Conservation (phyloP, 2,888 invertebrate species). For the Plagodis pulveraria region DNA sequence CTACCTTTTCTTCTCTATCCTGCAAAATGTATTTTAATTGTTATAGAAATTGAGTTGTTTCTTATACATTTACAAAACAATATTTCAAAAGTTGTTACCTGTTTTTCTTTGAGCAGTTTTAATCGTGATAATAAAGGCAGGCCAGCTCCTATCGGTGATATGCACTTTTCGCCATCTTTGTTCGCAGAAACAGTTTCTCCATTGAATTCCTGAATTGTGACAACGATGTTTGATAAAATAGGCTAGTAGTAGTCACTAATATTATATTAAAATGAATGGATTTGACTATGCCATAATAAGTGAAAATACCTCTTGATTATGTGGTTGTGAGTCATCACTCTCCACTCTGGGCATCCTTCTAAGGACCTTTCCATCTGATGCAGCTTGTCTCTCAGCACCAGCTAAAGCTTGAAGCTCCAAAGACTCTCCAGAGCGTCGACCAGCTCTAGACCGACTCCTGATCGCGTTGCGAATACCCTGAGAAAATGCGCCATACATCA, state of each 20-base stretch:
- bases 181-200: slow-evolving; percentile 71
- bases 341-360: slow-evolving; percentile 90
- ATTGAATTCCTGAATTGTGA: slow-evolving; percentile 64
- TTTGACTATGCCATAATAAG: too few species aligned
- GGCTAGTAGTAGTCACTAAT: too few species aligned
- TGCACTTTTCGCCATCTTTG: slow-evolving; percentile 85
- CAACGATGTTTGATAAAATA: not conserved
- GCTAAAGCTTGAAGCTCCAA: slow-evolving; percentile 83
- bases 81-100: slow-evolving; percentile 71
- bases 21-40: slow-evolving; percentile 32
- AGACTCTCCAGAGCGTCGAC: slow-evolving; percentile 86
- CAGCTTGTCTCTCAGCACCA: slow-evolving; percentile 65
- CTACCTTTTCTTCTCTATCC: slow-evolving; percentile 82
- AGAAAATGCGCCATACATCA: too few species aligned
- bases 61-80: not conserved
- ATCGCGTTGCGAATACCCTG: slow-evolving; percentile 86
- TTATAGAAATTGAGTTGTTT: not conserved
- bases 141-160: slow-evolving; percentile 93
- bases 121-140: slow-evolving; percentile 91
- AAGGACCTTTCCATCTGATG: slow-evolving; percentile 82
- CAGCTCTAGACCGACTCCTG: slow-evolving; percentile 82
- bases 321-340: slow-evolving; percentile 87
- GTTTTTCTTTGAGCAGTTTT: slow-evolving; percentile 93
- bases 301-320: slow-evolving; percentile 58
- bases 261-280: too few species aligned